A percentile compares a stretch with the other conserved stretches of the same genome.
Evolutionary conservation across 2,797 vertebrate genomes (phyloP).

Genomic region (Myotis daubentonii): DNA sequence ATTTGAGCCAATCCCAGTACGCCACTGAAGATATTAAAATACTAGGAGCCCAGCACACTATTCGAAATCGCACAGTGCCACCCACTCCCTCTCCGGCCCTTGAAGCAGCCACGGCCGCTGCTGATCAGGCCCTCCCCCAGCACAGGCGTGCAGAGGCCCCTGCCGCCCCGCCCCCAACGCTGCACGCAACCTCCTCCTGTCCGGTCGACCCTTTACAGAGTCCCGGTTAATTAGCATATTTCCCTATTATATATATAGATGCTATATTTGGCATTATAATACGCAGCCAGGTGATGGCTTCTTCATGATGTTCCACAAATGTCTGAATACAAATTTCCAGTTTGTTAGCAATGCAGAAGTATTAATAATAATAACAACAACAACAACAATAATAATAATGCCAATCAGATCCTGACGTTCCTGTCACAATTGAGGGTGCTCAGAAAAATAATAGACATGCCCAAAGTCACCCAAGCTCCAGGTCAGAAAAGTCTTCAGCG

Average conservation of each 20-base stretch:
- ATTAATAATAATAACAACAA: too few relatives aligned
- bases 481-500: too few relatives aligned
- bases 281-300: not conserved
- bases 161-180: too few relatives aligned
- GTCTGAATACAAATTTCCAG: not conserved
- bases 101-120: too few relatives aligned
- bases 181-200: too few relatives aligned
- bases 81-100: too few relatives aligned
- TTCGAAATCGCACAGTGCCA: accelerated
- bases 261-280: not conserved
- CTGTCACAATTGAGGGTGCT: not conserved
- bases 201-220: accelerated
- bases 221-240: too few relatives aligned
- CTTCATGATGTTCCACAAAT: not conserved
- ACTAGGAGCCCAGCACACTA: too few relatives aligned
- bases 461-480: not conserved
- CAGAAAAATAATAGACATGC: not conserved
- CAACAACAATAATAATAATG: not conserved
- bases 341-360: not conserved
- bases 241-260: too few relatives aligned
- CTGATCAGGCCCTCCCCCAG: too few relatives aligned
- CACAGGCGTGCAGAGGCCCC: too few relatives aligned
- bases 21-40: not conserved
- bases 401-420: not conserved
- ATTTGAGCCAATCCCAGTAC: not conserved